phyloP scores from a whole-genome alignment of 2,113 vertebrate species.

The Diphyllodes magnificus region DNA sequence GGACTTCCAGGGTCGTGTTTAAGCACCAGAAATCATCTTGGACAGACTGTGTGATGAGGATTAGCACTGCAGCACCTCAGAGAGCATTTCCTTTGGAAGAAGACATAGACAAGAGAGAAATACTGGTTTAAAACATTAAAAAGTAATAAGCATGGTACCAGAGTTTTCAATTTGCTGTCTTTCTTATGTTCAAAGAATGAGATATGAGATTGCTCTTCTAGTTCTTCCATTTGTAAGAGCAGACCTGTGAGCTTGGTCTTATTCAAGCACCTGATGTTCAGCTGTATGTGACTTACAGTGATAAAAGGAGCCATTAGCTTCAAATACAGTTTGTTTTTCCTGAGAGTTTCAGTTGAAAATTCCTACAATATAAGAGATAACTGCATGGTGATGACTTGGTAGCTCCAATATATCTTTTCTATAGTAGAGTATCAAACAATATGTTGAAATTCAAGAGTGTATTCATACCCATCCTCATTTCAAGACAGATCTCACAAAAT shows the following conservation, averaged over 20 bases:
- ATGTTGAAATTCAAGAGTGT: background rate
- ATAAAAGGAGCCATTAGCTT: conserved; percentile 7
- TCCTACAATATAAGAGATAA: background rate
- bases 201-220: background rate
- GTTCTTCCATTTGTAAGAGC: background rate
- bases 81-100: background rate
- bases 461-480: background rate
- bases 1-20: background rate
- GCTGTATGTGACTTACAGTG: background rate
- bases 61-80: background rate
- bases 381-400: background rate
- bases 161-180: background rate
- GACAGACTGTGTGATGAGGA: background rate
- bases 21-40: background rate
- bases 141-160: background rate
- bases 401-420: background rate
- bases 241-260: background rate
- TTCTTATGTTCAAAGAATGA: background rate
- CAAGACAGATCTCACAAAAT: background rate
- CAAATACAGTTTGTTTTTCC: background rate
- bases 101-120: background rate
- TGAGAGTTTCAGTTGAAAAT: background rate
- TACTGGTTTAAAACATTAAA: background rate
- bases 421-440: background rate
- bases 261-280: background rate